Evolutionary conservation across 2,113 vertebrate genomes (phyloP).

Genomic region (Rhea pennata): DNA sequence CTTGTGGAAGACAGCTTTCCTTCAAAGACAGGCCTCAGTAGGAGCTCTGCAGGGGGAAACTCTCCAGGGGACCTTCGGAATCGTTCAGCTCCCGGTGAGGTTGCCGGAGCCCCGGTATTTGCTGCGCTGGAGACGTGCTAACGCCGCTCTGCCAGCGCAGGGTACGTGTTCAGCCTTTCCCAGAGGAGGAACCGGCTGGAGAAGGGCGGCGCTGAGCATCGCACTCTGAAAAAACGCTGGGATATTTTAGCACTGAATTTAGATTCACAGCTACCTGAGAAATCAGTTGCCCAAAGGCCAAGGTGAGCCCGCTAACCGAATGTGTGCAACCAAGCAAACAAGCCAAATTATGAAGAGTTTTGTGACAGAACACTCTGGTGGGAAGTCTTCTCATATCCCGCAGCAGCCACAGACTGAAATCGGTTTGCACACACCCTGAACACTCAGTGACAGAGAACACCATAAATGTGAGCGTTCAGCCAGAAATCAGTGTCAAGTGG

Average conservation of each 20-base stretch:
- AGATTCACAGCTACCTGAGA: not conserved
- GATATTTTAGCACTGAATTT: not conserved
- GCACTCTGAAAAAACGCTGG: not conserved
- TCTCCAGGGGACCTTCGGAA: not conserved
- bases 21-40: not conserved
- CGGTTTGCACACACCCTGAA: not conserved
- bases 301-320: not conserved
- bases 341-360: rapidly evolving
- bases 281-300: not conserved
- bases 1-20: not conserved
- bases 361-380: not conserved
- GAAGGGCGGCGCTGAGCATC: not conserved
- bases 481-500: not conserved
- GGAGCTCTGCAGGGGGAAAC: not conserved
- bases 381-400: not conserved
- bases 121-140: rapidly evolving
- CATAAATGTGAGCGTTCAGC: not conserved
- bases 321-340: not conserved
- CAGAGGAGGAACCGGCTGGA: not conserved
- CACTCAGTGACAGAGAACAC: not conserved
- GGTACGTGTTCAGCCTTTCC: not conserved
- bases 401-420: not conserved
- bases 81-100: rapidly evolving
- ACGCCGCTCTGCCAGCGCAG: not conserved
- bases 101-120: not conserved